These are phyloP conservation scores for Chelon labrosus DNA, from an alignment of 2,797 vertebrate genomes.

Conservation along the genomic window DNA sequence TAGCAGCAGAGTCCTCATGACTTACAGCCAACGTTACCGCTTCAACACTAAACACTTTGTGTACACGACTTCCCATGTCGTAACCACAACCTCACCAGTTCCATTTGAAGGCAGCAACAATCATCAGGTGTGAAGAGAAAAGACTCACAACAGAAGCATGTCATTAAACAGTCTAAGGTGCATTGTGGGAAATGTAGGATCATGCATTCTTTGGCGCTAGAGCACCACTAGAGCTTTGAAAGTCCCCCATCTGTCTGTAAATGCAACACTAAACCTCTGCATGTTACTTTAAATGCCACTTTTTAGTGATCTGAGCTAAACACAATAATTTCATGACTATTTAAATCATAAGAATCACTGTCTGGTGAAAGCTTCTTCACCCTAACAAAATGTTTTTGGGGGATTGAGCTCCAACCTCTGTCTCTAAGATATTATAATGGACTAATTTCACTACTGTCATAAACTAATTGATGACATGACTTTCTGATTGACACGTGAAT, in stretches of 20 bases:
- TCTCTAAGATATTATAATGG: not conserved
- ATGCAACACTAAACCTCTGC: no score
- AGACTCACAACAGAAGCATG: not conserved
- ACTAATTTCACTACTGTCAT: not conserved
- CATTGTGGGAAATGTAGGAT: not conserved
- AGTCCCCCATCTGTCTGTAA: no score
- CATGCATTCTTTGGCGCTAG: not conserved
- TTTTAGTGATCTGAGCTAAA: not conserved
- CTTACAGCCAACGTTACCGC: no score
- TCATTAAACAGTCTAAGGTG: not conserved
- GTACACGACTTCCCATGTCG: no score
- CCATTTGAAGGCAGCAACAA: no score
- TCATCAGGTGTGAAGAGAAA: not conserved
- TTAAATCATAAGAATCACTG: not conserved
- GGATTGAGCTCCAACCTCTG: no score
- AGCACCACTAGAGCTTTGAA: not conserved
- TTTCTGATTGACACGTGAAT: not conserved
- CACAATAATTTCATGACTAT: not conserved
- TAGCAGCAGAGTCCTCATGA: no score
- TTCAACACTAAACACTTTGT: no score
- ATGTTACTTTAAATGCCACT: not conserved
- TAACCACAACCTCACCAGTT: no score
- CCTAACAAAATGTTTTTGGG: no score
- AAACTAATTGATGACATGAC: not conserved
- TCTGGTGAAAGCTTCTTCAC: not conserved